Base-by-base conservation (phyloP, 2,113 vertebrate species). In the Silurus asotus region DNA sequence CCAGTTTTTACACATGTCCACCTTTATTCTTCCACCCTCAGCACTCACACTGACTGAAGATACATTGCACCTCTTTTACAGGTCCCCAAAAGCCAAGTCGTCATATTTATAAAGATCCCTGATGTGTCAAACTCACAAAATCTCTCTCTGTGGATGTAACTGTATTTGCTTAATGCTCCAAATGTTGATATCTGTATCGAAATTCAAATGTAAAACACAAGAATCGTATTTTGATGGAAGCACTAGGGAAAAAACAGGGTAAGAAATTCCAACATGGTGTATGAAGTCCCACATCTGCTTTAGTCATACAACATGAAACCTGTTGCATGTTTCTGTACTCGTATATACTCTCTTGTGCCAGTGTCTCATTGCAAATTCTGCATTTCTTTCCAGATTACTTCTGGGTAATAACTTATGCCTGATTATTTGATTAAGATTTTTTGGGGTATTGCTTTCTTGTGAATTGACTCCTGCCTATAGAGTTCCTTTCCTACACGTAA, bases 1-100 rank as follows among this genome's bases (percentile, higher is more conserved):
- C 59, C 25, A 58, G 23, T 80, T 84, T 83, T 82, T 87, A 51
- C 51, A 65, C 28, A 56, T 79, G 65, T 84, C 19, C 79, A 64
- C 85, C 77, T 81, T 64, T 84, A 72, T 84, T 65, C 48, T 45
- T 76, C 53, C 58, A 75, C 49, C 45, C 81, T 64, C 49, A 77
- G 83, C 77, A 58, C 78, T 84, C 74, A 61, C 55, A 79, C 45
- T 51, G 49, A 82, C 9, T 19, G 28, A 45, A 80, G 56, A 61
- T 61, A 45, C 77, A 80, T 61, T 13, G 17, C 19, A 48, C 77
- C 56, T 79, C 17, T 5, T 45, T 79, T 61, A 80, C 28, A 61
- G 76, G 53, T 78, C 55, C 15, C 15, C 25, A 56, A 28, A 77
- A 77, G 49, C 80, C 55, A 62, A 75, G 59, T 64, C 51, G 13